Conservation (phyloP, 92 coral and sea anemone species). For the Blastomussa wellsi region DNA sequence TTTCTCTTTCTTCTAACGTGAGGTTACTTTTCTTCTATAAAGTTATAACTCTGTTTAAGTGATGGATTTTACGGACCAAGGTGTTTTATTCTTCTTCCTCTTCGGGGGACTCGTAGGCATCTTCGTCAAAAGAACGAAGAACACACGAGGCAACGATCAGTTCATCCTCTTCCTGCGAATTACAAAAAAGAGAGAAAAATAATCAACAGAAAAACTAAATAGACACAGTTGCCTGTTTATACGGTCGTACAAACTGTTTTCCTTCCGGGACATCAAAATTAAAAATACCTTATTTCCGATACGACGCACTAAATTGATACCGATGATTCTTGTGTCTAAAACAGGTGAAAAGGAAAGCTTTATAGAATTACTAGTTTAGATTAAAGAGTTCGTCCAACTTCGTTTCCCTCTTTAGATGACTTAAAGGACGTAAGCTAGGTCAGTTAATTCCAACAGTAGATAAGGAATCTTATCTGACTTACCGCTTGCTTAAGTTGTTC, state of each 20-base stretch:
- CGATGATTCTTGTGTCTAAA: too few species aligned
- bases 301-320: too few species aligned
- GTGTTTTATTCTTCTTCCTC: constrained; percentile 67
- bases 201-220: background rate
- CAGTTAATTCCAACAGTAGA: too few species aligned
- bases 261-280: too few species aligned
- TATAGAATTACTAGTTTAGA: too few species aligned
- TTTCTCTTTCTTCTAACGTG: background rate
- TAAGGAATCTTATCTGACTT: constrained; percentile 4
- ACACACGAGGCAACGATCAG: constrained; percentile 89
- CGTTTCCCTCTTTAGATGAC: too few species aligned
- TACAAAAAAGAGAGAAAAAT: background rate
- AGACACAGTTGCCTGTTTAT: too few species aligned
- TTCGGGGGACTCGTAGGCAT: constrained; percentile 87
- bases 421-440: too few species aligned
- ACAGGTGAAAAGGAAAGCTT: too few species aligned
- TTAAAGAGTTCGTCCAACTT: too few species aligned
- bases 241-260: too few species aligned
- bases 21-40: background rate
- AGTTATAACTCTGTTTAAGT: background rate
- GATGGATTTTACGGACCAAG: background rate
- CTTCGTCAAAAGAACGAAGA: constrained; percentile 83
- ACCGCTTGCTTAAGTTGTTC: constrained; percentile 61
- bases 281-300: too few species aligned
- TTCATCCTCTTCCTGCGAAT: constrained; percentile 84